phyloP scores from a whole-genome alignment of 2,113 vertebrate species.

The Clinocottus analis region DNA sequence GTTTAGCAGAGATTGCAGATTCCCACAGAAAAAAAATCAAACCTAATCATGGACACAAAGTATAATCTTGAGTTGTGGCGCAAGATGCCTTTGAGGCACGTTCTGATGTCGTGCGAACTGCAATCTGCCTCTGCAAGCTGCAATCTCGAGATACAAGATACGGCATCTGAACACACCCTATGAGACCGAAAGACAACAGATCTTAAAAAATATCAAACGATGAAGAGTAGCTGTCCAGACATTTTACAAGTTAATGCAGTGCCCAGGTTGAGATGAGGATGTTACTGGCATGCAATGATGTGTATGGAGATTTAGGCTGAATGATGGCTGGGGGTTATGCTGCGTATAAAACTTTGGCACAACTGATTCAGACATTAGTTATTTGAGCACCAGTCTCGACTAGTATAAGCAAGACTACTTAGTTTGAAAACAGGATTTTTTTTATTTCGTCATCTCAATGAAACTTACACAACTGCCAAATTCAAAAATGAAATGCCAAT shows the following conservation, averaged over 20 bases:
- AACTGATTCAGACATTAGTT: conserved; percentile 36
- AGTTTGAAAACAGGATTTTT: conserved; percentile 13
- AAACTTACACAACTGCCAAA: conserved; percentile 20
- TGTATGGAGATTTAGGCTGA: conserved; percentile 14
- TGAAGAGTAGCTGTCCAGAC: background rate
- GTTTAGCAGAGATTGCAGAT: background rate
- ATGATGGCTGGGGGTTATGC: conserved; percentile 21
- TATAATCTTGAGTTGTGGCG: conserved; percentile 9
- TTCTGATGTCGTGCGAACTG: conserved; percentile 17
- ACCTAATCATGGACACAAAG: conserved; percentile 6
- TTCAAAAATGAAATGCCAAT: background rate
- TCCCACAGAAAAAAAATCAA: conserved; percentile 10
- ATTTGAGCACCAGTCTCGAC: background rate
- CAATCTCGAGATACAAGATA: conserved; percentile 23
- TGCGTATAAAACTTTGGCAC: background rate
- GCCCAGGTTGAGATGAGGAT: background rate
- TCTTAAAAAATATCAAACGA: background rate
- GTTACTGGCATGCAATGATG: conserved; percentile 22
- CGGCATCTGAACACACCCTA: background rate
- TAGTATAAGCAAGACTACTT: conserved; percentile 37
- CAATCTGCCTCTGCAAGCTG: conserved; percentile 16
- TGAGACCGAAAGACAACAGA: background rate
- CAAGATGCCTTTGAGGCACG: conserved; percentile 14
- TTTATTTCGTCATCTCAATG: conserved; percentile 5
- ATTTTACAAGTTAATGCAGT: background rate